Percentiles rank a stretch among this genome's conserved stretches.
phyloP scores from a whole-genome alignment of 2,797 vertebrate species.

The Sebastes elongatus region DNA sequence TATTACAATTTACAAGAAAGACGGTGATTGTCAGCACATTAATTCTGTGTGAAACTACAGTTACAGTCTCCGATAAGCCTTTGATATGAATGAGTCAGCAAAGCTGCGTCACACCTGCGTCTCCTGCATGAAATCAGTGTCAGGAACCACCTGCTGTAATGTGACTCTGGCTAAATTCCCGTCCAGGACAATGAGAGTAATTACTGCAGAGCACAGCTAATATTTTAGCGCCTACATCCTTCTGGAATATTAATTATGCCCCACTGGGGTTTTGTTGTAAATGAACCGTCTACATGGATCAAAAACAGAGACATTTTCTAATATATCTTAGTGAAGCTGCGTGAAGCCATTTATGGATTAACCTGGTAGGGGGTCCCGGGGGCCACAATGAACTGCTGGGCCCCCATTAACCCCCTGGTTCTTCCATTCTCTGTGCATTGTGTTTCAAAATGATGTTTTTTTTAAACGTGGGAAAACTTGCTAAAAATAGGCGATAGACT shows the following conservation, averaged over 20 bases:
- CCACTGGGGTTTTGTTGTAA: constrained; percentile 23
- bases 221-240: constrained; percentile 1
- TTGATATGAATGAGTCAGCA: background rate
- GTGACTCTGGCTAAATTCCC: background rate
- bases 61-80: background rate
- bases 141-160: constrained; percentile 6
- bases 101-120: constrained; percentile 9
- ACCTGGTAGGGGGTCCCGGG: background rate
- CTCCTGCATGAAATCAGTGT: background rate
- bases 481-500: too few relatives aligned
- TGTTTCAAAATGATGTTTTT: background rate
- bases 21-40: background rate
- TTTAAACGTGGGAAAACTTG: too few relatives aligned
- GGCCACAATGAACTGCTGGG: constrained; percentile 1
- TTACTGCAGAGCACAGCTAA: constrained; percentile 30
- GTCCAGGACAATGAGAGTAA: constrained; percentile 32
- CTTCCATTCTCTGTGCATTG: background rate
- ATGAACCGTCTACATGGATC: constrained; percentile 36
- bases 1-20: background rate
- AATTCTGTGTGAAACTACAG: background rate
- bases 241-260: constrained; percentile 28
- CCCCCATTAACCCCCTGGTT: constrained; percentile 6
- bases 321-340: constrained; percentile 6
- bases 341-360: constrained; percentile 23
- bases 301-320: constrained; percentile 8